Percentiles rank a stretch among this genome's conserved stretches.
These are phyloP conservation scores for Drosophila antonietae DNA, from an alignment of 2,888 invertebrate genomes.

Conservation along the genomic window DNA sequence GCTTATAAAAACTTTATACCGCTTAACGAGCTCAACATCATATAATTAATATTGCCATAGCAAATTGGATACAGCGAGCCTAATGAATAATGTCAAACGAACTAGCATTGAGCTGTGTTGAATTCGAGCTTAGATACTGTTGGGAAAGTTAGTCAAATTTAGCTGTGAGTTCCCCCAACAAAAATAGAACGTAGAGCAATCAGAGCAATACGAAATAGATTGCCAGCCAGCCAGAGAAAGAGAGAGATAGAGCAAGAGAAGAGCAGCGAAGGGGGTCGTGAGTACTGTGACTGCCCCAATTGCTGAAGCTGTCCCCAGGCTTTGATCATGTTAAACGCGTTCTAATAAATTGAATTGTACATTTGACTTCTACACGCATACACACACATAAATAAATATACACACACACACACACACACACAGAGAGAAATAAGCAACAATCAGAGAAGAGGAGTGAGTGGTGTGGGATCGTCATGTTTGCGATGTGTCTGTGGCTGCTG, in stretches of 20 bases:
- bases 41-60: conserved; percentile 12
- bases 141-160: conserved; percentile 50
- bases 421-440: background rate
- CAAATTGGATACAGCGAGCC: conserved; percentile 1
- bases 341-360: conserved; percentile 82
- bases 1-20: background rate
- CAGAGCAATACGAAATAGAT: conserved; percentile 51
- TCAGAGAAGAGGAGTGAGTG: conserved; percentile 1
- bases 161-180: conserved; percentile 11
- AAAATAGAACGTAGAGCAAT: conserved; percentile 45
- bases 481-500: conserved; percentile 30
- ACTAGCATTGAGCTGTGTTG: conserved; percentile 26
- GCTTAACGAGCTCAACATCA: background rate
- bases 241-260: background rate
- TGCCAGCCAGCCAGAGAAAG: conserved; percentile 39
- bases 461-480: conserved; percentile 7
- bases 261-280: background rate
- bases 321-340: conserved; percentile 70
- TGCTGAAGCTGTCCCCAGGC: conserved; percentile 45
- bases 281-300: conserved; percentile 55
- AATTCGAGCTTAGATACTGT: conserved; percentile 50
- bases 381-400: background rate
- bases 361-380: conserved; percentile 62
- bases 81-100: conserved; percentile 47
- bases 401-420: conserved; percentile 8